Evolutionary conservation across 2,888 invertebrate genomes (phyloP).

Genomic region (Rhaphigaster nebulosa): DNA sequence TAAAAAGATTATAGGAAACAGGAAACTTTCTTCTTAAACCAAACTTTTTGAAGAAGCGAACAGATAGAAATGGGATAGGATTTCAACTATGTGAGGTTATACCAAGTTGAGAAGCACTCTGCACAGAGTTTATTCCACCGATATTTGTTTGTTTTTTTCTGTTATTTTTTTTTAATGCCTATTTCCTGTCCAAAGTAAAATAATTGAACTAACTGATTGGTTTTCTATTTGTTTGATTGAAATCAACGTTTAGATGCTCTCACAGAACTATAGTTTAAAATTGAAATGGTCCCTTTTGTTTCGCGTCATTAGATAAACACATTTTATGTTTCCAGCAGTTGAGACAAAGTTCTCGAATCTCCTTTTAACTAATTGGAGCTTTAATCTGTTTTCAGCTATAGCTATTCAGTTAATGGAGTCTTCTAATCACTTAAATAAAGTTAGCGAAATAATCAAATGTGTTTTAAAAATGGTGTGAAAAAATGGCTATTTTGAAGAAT

Average conservation of each 20-base stretch:
- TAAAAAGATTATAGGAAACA: conserved; percentile 10
- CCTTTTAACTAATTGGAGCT: neutral
- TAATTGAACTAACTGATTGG: neutral
- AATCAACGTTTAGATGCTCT: neutral
- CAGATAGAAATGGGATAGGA: conserved; percentile 1
- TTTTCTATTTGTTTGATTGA: neutral
- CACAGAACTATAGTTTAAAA: neutral
- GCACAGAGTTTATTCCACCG: neutral
- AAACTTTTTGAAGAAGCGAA: neutral
- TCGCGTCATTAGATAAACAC: neutral
- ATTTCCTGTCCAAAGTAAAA: neutral
- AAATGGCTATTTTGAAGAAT: neutral
- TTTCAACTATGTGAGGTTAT: neutral
- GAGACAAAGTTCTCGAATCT: neutral
- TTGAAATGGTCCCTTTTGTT: neutral
- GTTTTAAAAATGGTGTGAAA: no score
- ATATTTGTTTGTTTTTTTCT: neutral
- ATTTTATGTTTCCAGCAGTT: neutral
- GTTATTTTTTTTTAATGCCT: neutral
- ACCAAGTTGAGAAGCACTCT: neutral
- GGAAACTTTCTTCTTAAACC: conserved; percentile 15
- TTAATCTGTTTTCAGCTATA: neutral
- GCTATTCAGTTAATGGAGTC: neutral
- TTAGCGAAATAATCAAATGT: no score
- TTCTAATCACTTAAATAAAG: neutral